Evolutionary conservation across 92 coral and sea anemone genomes (phyloP), one percentile per base, ranked within the genome.

Genomic region (Galaxea fascicularis): DNA sequence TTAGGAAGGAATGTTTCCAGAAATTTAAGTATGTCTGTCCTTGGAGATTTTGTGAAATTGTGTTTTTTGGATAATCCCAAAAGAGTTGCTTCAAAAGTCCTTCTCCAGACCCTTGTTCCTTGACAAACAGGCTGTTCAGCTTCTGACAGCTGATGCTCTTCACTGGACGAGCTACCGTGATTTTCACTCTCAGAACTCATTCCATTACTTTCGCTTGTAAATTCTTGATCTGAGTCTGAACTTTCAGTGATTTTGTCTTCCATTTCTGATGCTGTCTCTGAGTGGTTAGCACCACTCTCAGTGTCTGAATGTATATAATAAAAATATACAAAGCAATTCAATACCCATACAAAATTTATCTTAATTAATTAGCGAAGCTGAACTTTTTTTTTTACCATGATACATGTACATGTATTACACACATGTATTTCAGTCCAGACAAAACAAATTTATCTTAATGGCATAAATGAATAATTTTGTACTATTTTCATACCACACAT

Each of bases 51-150:
- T 28, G 74, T 63, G 26, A 78, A 78, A 28, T 63, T 78, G 74
- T 78, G 84, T 25, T 78, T 64, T 7, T 78, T 78, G 21, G 71
- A 59, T 20, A 65, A n/a, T 57, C 74, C 84, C 22, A 78, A n/a
- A 25, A 78, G 64, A 6, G 74, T 44, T 30, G 84, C 84, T 44
- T 63, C 74, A 41, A 78, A 78, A 11, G 70, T 78, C 41, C 44
- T 65, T 78, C 83, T 78, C 39, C 28, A 63, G 35, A 78, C 18
- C 4, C 20, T 16, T 18, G 84, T 59, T 28, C 84, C 74, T 39
- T 41, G 24, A 28, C 49, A 78, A 22, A 78, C 56, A 29, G 84
- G 84, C n/a, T 73, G 10, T 22, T 46, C 59, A 70, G n/a, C 27
- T 18, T 70, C 30, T 29, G 75, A 22, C 26, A 35, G 25, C n/a